phyloP scores from a whole-genome alignment of 2,888 invertebrate species.

The Atethmia centrago region DNA sequence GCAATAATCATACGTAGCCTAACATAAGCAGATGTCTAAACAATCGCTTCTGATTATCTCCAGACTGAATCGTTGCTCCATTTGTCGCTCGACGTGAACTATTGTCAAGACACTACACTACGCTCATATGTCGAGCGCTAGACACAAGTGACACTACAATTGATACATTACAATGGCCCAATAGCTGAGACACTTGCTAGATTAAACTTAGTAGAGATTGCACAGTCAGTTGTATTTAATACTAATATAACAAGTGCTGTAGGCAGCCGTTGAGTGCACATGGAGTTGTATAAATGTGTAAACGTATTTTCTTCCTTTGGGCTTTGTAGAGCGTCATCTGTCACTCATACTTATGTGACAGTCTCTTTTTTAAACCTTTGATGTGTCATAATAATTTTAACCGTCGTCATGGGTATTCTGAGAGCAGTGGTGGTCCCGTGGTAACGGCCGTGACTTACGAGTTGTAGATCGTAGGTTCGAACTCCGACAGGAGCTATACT shows the following conservation, averaged over 20 bases:
- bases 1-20: not conserved
- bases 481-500: no score
- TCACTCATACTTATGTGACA: not conserved
- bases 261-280: not conserved
- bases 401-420: no score
- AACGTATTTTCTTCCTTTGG: no score
- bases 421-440: no score
- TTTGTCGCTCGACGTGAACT: slow-evolving; percentile 46
- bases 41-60: slow-evolving; percentile 25
- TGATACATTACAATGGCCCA: slow-evolving; percentile 32
- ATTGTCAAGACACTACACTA: slow-evolving; percentile 17
- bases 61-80: slow-evolving; percentile 18
- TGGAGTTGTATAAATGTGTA: not conserved
- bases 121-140: slow-evolving; percentile 16
- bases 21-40: not conserved
- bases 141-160: slow-evolving; percentile 17
- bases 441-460: no score
- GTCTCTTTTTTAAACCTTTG: not conserved
- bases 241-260: not conserved
- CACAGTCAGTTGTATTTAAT: slow-evolving; percentile 11
- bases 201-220: slow-evolving; percentile 38
- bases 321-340: not conserved
- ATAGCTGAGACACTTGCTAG: slow-evolving; percentile 26
- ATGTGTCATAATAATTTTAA: no score
- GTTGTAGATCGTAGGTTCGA: no score